These are phyloP conservation scores for Dioctria rufipes DNA, from an alignment of 2,888 invertebrate species.

Conservation along the genomic window DNA sequence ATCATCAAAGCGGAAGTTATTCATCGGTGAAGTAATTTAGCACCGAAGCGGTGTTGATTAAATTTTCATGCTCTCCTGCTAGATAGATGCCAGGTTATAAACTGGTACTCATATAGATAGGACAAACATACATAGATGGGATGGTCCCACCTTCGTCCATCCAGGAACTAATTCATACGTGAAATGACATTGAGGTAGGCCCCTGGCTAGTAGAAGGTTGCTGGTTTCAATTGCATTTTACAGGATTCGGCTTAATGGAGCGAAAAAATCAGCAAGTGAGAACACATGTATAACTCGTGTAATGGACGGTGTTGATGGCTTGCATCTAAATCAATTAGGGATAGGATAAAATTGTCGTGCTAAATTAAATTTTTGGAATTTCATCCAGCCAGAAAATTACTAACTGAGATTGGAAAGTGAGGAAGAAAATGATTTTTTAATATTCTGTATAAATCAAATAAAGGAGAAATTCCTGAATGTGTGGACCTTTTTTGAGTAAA, in stretches of 20 bases:
- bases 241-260: not conserved
- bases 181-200: not conserved
- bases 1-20: conserved; percentile 12
- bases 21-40: conserved; percentile 1
- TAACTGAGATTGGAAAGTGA: too few species aligned
- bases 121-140: not conserved
- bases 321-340: not conserved
- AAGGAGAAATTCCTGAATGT: too few species aligned
- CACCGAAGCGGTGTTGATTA: not conserved
- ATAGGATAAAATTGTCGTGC: too few species aligned
- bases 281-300: not conserved
- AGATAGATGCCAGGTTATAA: not conserved
- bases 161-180: not conserved
- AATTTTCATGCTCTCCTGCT: not conserved
- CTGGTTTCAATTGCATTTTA: not conserved
- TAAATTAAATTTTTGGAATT: too few species aligned
- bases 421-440: too few species aligned
- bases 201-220: not conserved
- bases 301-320: not conserved
- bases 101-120: not conserved
- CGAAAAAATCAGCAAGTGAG: conserved; percentile 6
- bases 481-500: too few species aligned
- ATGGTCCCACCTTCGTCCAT: not conserved
- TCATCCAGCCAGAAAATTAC: too few species aligned
- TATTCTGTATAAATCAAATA: too few species aligned